phyloP scores from a whole-genome alignment of 2,888 invertebrate species.

The Noctua janthe region DNA sequence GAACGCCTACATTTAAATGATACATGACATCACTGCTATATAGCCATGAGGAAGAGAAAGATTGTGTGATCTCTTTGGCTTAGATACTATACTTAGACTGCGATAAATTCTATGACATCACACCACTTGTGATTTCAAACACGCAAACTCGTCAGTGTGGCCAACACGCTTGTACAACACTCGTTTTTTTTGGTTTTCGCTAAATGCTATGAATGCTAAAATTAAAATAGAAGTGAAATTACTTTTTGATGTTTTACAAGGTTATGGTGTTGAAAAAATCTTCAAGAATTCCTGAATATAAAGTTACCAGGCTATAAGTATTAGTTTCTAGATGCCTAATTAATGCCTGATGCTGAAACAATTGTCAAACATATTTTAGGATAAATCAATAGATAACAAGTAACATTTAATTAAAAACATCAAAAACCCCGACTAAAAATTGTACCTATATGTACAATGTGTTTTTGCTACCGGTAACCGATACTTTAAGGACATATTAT shows the following conservation, averaged over 20 bases:
- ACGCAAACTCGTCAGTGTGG: slow-evolving; percentile 54
- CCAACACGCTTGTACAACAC: slow-evolving; percentile 53
- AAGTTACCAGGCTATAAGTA: neutral
- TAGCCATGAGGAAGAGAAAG: slow-evolving; percentile 71
- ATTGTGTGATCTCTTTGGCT: slow-evolving; percentile 67
- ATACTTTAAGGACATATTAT: no score
- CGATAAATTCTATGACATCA: slow-evolving; percentile 64
- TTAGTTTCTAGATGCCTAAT: neutral
- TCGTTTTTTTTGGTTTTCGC: slow-evolving; percentile 30
- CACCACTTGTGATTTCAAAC: slow-evolving; percentile 59
- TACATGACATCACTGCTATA: slow-evolving; percentile 59
- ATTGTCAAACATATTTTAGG: neutral
- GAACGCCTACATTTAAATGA: slow-evolving; percentile 63
- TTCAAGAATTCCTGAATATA: neutral
- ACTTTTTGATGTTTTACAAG: neutral
- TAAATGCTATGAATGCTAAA: slow-evolving; percentile 3
- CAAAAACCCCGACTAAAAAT: no score
- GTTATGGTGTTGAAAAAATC: neutral
- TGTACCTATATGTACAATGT: no score
- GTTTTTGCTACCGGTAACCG: no score
- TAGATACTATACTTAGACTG: slow-evolving; percentile 66
- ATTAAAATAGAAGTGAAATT: neutral
- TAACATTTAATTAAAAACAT: no score
- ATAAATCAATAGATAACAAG: neutral
- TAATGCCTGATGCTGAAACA: neutral